Percentiles rank a stretch among this genome's conserved stretches.
These are phyloP conservation scores for Campylomormyrus numenius DNA, from an alignment of 2,113 vertebrate species.

Conservation along the genomic window DNA sequence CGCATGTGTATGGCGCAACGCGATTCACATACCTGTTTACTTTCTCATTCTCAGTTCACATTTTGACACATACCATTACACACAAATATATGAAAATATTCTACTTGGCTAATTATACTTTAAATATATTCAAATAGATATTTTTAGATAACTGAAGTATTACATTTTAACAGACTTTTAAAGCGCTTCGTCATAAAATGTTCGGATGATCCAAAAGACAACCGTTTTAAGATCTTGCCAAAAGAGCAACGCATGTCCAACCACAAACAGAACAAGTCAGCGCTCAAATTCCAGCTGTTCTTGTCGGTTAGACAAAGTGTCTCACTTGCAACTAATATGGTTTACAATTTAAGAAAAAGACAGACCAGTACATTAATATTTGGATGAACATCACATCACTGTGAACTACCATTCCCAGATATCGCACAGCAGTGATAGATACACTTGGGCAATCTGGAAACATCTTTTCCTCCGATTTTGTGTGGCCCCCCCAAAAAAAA, in stretches of 20 bases:
- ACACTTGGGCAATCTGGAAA: not conserved
- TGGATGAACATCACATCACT: not conserved
- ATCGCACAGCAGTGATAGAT: not conserved
- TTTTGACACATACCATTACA: not conserved
- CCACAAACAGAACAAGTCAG: not conserved
- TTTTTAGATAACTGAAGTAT: not conserved
- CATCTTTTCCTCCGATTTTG: not conserved
- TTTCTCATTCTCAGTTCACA: not conserved
- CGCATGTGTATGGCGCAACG: not conserved
- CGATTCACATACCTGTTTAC: not conserved
- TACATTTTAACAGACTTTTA: constrained; percentile 14
- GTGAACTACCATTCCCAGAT: too few relatives aligned
- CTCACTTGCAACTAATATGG: not conserved
- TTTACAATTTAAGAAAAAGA: not conserved
- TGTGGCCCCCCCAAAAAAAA: not conserved
- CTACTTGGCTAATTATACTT: not conserved
- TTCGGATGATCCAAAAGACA: constrained; percentile 17
- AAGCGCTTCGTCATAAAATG: not conserved
- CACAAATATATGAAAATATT: constrained; percentile 22
- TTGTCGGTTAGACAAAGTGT: not conserved
- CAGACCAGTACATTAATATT: not conserved
- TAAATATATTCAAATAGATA: constrained; percentile 17
- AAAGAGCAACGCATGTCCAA: not conserved
- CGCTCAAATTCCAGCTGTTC: not conserved
- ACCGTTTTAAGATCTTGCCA: constrained; percentile 52